phyloP scores from a whole-genome alignment of 2,797 vertebrate species.

The Podarcis siculus region DNA sequence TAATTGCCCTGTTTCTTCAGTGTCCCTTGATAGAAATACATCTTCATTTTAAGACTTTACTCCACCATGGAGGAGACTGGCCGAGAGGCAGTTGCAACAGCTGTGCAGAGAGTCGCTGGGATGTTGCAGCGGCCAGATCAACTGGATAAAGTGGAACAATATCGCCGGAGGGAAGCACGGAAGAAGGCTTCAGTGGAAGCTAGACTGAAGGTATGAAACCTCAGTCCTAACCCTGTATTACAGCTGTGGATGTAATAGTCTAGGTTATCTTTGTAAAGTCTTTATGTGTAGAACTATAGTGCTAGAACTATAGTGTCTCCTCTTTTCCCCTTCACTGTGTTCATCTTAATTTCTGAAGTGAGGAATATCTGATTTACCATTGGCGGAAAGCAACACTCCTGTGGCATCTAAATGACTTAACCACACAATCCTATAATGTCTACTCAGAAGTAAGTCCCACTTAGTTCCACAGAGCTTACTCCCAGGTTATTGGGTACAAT shows the following conservation, averaged over 20 bases:
- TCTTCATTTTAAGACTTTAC: slow-evolving; percentile 47
- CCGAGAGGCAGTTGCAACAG: slow-evolving; percentile 92
- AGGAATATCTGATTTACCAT: background rate
- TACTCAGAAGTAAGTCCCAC: background rate
- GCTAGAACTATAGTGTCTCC: background rate
- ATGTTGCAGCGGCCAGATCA: slow-evolving; percentile 98
- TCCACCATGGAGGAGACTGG: slow-evolving; percentile 92
- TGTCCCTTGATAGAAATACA: slow-evolving; percentile 48
- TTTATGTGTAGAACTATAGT: background rate
- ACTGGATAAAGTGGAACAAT: slow-evolving; percentile 98
- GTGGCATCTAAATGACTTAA: background rate
- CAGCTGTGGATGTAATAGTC: background rate
- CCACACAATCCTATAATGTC: background rate
- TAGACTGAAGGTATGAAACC: slow-evolving; percentile 87
- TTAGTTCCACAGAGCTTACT: background rate
- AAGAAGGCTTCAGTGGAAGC: slow-evolving; percentile 99
- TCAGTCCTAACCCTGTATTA: background rate
- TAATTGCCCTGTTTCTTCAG: slow-evolving; percentile 49
- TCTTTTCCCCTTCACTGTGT: background rate
- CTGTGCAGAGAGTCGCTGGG: slow-evolving; percentile 95
- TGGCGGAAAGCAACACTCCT: background rate
- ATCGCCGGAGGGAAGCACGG: slow-evolving; percentile 92
- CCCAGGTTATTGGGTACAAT: background rate
- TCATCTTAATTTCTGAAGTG: background rate
- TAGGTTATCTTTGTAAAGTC: background rate